Evolutionary conservation across 1,140 invertebrate species (phyloP).

Genomic region (Stegodyphus dumicola): DNA sequence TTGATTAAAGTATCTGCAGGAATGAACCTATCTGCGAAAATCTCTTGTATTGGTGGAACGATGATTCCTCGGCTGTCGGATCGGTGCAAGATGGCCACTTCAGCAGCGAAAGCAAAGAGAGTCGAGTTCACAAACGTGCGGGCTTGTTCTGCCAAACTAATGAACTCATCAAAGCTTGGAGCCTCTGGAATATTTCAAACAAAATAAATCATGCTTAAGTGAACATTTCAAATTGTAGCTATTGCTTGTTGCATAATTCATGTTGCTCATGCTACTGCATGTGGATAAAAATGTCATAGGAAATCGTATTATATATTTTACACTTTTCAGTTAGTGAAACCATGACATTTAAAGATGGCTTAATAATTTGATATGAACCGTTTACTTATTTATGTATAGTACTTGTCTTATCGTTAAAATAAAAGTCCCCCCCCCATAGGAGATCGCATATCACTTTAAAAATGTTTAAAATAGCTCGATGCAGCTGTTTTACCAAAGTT

Average conservation of each 20-base stretch:
- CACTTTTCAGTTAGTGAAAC: too few species aligned
- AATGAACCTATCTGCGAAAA: constrained; percentile 72
- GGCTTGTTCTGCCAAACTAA: constrained; percentile 75
- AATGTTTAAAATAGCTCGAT: too few species aligned
- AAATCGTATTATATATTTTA: too few species aligned
- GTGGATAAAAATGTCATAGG: too few species aligned
- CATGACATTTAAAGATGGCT: too few species aligned
- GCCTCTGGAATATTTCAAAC: constrained; percentile 5
- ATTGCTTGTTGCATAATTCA: not conserved
- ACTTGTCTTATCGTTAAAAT: too few species aligned
- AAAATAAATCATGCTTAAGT: not conserved
- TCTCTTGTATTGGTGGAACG: constrained; percentile 78
- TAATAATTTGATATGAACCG: too few species aligned
- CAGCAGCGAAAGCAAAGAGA: constrained; percentile 75
- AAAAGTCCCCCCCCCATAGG: too few species aligned
- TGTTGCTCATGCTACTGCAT: too few species aligned
- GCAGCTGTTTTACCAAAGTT: too few species aligned
- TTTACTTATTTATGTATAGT: too few species aligned
- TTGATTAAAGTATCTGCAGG: constrained; percentile 69
- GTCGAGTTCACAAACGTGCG: constrained; percentile 75
- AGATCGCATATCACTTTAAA: too few species aligned
- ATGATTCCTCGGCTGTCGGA: constrained; percentile 71
- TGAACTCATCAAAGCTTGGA: constrained; percentile 68
- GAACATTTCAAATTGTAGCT: not conserved
- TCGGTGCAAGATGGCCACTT: constrained; percentile 74